Percentiles rank a stretch among this genome's conserved stretches.
These are phyloP conservation scores for Pachycephala philippinensis DNA, from an alignment of 2,113 vertebrate genomes.

Conservation along the genomic window DNA sequence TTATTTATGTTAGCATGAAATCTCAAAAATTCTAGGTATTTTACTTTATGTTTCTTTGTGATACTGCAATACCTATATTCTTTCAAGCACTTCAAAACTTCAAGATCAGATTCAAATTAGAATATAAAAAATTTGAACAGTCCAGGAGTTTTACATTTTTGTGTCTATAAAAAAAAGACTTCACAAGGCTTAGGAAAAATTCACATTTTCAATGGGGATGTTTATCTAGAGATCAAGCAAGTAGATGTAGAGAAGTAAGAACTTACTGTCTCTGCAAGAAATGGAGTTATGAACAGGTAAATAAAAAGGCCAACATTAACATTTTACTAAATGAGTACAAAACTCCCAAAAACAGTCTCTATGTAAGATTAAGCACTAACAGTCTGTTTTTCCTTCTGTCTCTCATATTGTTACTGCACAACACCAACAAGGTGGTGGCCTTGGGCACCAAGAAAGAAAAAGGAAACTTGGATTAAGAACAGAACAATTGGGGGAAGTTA, in stretches of 20 bases:
- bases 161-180: neutral
- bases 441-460: conserved; percentile 38
- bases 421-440: neutral
- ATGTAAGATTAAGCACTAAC: neutral
- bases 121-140: neutral
- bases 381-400: neutral
- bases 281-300: neutral
- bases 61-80: neutral
- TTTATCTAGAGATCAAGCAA: neutral
- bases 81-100: neutral
- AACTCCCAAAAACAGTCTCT: neutral
- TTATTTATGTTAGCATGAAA: neutral
- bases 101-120: neutral
- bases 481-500: conserved; percentile 44
- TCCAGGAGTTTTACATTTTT: neutral
- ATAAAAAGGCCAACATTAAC: neutral
- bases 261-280: neutral
- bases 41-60: neutral
- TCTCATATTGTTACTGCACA: neutral
- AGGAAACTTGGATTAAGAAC: conserved; percentile 50
- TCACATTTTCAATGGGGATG: neutral
- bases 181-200: neutral
- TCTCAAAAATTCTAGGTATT: neutral
- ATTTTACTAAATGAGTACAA: neutral
- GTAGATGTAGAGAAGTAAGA: neutral